Conservation (phyloP, 2,113 vertebrate genomes). For the Nothoprocta pentlandii region DNA sequence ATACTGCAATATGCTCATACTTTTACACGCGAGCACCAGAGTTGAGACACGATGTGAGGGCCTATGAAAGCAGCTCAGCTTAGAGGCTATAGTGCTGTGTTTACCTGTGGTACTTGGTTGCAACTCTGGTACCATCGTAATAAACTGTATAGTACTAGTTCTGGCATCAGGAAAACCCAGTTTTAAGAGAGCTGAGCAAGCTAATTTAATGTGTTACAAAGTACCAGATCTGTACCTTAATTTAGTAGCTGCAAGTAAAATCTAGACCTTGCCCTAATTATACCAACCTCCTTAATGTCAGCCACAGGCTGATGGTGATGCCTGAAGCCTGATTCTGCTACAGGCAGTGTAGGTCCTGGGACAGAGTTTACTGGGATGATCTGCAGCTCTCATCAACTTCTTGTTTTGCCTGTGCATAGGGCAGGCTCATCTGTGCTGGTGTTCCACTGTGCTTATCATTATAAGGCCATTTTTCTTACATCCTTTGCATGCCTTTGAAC, state of each 20-base stretch:
- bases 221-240: not conserved
- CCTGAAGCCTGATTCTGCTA: not conserved
- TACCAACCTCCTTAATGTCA: not conserved
- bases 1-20: not conserved
- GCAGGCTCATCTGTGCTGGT: not conserved
- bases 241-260: not conserved
- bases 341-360: not conserved
- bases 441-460: not conserved
- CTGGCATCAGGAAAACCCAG: not conserved
- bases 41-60: not conserved
- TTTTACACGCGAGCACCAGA: not conserved
- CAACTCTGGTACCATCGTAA: not conserved
- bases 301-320: not conserved
- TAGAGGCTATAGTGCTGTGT: not conserved
- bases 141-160: not conserved
- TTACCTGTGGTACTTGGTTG: not conserved
- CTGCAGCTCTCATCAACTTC: not conserved
- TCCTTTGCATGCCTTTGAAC: not conserved
- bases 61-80: not conserved
- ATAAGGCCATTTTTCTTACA: not conserved
- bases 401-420: not conserved
- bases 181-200: not conserved
- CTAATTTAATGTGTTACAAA: not conserved
- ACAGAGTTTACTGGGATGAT: not conserved
- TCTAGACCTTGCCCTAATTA: not conserved